Evolutionary conservation across 2,113 vertebrate species (phyloP).

Genomic region (Grammomys dolichurus): DNA sequence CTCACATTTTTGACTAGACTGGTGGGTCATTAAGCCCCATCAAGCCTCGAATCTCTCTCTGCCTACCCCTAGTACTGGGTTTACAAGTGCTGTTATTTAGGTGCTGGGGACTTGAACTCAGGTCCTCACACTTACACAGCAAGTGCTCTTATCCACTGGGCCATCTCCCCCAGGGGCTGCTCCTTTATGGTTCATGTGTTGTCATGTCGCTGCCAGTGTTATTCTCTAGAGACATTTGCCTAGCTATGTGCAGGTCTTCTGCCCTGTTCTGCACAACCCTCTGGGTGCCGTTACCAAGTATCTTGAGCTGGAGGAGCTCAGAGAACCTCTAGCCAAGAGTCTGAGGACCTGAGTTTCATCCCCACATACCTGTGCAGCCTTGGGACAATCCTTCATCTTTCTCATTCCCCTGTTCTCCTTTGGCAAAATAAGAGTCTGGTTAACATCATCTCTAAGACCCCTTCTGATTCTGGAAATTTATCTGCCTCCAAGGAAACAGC

Average conservation of each 20-base stretch:
- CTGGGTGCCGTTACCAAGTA: background rate
- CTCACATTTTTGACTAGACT: background rate
- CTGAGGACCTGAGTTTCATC: background rate
- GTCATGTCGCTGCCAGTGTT: fast-evolving
- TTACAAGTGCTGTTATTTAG: background rate
- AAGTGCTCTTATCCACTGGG: background rate
- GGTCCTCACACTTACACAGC: background rate
- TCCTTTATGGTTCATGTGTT: background rate
- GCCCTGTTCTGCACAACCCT: background rate
- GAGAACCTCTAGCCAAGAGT: background rate
- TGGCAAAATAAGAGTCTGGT: background rate
- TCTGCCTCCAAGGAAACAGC: background rate
- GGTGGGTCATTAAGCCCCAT: too few relatives aligned
- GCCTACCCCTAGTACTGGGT: background rate
- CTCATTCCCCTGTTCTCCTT: background rate
- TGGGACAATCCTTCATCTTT: background rate
- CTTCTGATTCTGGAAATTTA: background rate
- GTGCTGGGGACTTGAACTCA: background rate
- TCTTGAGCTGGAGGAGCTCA: background rate
- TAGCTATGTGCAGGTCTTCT: background rate
- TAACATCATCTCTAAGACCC: background rate
- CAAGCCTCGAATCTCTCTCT: background rate
- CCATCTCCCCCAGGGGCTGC: background rate
- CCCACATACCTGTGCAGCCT: background rate
- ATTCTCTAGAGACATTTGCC: background rate